phyloP scores from a whole-genome alignment of 1,140 invertebrate species.

The Chrysopa pallens region DNA sequence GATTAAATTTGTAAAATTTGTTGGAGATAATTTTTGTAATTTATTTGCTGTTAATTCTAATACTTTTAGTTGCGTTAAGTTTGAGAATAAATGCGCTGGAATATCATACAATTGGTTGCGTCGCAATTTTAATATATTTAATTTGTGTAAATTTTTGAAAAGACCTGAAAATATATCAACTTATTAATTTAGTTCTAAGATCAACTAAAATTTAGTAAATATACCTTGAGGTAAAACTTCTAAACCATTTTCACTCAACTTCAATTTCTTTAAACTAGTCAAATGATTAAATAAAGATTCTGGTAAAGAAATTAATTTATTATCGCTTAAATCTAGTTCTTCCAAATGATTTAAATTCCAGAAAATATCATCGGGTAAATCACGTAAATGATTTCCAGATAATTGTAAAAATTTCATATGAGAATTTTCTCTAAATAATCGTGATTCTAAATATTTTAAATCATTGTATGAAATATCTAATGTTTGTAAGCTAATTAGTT shows the following conservation, averaged over 20 bases:
- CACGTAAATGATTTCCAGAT: slow-evolving; percentile 31
- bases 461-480: slow-evolving; percentile 58
- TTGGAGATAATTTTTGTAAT: slow-evolving; percentile 5
- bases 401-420: slow-evolving; percentile 48
- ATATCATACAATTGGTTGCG: slow-evolving; percentile 28
- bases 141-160: slow-evolving; percentile 23
- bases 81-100: slow-evolving; percentile 22
- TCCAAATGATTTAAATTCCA: slow-evolving; percentile 23
- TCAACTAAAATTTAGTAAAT: no score
- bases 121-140: slow-evolving; percentile 30
- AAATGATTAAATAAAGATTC: slow-evolving; percentile 36
- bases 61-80: slow-evolving; percentile 22
- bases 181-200: no score
- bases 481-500: slow-evolving; percentile 42
- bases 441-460: slow-evolving; percentile 35
- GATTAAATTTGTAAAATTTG: no score
- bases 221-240: slow-evolving; percentile 16
- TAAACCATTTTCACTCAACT: slow-evolving; percentile 35
- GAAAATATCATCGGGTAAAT: slow-evolving; percentile 20
- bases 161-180: slow-evolving; percentile 14
- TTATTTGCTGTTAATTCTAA: slow-evolving; percentile 23
- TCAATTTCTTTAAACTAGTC: slow-evolving; percentile 31
- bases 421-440: slow-evolving; percentile 39
- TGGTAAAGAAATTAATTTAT: slow-evolving; percentile 24
- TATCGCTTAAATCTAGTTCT: slow-evolving; percentile 30